phyloP scores from a whole-genome alignment of 2,797 vertebrate species.

The Periparus ater region DNA sequence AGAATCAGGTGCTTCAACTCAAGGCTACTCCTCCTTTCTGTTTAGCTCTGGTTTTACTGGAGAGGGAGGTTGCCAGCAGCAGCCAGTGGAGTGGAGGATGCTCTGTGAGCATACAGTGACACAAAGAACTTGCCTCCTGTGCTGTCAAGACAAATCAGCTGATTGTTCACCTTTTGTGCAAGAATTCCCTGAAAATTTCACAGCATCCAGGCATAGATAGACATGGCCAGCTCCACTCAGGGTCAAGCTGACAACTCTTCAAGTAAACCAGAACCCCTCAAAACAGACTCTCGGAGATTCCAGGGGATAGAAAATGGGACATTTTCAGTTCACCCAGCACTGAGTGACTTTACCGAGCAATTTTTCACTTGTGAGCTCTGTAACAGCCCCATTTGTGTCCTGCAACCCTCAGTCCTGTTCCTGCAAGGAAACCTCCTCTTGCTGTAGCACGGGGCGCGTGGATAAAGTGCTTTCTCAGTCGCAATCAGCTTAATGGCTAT shows the following conservation, averaged over 20 bases:
- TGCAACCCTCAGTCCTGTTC: background rate
- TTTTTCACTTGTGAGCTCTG: background rate
- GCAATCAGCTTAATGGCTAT: background rate
- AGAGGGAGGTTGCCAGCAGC: background rate
- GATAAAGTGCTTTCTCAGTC: background rate
- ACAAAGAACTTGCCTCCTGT: background rate
- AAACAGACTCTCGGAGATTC: background rate
- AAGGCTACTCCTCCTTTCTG: background rate
- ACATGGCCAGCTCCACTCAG: background rate
- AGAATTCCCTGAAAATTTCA: background rate
- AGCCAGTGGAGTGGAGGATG: fast-evolving
- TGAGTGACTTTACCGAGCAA: fast-evolving
- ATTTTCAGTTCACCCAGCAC: background rate
- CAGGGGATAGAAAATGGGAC: background rate
- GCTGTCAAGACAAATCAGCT: background rate
- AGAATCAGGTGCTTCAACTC: background rate
- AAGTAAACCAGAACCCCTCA: background rate
- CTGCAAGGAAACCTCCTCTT: background rate
- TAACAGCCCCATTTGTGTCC: background rate
- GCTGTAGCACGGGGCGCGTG: fast-evolving
- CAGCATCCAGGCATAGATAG: background rate
- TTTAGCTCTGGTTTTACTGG: background rate
- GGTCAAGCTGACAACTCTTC: background rate
- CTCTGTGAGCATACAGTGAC: background rate
- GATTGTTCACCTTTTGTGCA: background rate